These are phyloP conservation scores for Ischnus inquisitorius DNA, from an alignment of 2,888 invertebrate genomes.

Conservation along the genomic window DNA sequence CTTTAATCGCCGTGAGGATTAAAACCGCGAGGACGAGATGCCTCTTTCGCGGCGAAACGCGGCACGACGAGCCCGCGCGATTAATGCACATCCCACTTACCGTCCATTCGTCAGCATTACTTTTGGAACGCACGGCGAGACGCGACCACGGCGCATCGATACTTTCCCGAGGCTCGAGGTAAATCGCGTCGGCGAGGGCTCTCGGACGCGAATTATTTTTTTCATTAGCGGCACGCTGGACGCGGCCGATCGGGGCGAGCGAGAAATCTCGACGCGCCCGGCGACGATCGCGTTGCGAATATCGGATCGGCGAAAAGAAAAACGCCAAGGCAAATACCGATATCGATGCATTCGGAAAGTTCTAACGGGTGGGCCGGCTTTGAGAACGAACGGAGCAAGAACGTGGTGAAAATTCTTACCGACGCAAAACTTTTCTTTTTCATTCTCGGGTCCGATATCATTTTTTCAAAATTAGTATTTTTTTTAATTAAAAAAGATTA, in stretches of 20 bases:
- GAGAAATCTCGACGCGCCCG: not conserved
- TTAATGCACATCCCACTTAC: constrained; percentile 66
- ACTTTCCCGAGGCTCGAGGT: constrained; percentile 48
- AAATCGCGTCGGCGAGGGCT: too few species aligned
- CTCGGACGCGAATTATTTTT: too few species aligned
- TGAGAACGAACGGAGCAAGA: too few species aligned
- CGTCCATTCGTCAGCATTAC: constrained; percentile 73
- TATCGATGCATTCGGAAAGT: not conserved
- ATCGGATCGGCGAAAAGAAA: not conserved
- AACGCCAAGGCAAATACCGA: not conserved
- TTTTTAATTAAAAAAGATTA: too few species aligned
- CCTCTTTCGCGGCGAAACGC: too few species aligned
- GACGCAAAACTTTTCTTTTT: not conserved
- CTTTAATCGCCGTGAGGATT: too few species aligned
- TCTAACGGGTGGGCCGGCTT: constrained; percentile 56
- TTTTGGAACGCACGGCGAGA: constrained; percentile 65
- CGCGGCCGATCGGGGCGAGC: not conserved
- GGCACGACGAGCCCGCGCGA: too few species aligned
- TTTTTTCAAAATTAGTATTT: too few species aligned
- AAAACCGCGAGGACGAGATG: too few species aligned
- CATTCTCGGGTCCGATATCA: too few species aligned
- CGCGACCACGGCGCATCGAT: constrained; percentile 72
- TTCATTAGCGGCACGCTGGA: too few species aligned
- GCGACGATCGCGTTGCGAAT: constrained; percentile 10
- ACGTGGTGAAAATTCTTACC: not conserved